phyloP scores from a whole-genome alignment of 1,140 invertebrate species.

The Listronotus oregonensis region DNA sequence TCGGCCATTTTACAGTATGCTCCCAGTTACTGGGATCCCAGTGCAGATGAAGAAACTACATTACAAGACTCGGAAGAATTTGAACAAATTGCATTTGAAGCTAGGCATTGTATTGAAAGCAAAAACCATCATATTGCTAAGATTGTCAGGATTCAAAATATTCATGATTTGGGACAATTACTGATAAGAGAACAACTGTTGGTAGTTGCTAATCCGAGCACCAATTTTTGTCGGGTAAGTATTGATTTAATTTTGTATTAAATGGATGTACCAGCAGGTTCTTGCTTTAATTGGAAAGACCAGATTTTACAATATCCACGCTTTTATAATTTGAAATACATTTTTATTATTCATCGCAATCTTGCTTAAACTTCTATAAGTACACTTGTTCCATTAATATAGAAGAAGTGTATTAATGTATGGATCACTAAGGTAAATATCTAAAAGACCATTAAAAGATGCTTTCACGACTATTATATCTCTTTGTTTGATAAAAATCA shows the following conservation, averaged over 20 bases:
- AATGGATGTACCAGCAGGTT: too few species aligned
- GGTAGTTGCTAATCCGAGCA: not conserved
- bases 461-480: too few species aligned
- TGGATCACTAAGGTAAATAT: too few species aligned
- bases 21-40: slow-evolving; percentile 7
- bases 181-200: slow-evolving; percentile 12
- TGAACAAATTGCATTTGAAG: slow-evolving; percentile 2
- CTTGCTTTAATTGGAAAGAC: too few species aligned
- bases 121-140: not conserved
- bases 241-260: not conserved
- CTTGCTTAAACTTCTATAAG: too few species aligned
- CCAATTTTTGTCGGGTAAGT: slow-evolving; percentile 7
- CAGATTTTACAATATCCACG: too few species aligned
- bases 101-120: not conserved
- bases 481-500: too few species aligned
- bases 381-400: too few species aligned
- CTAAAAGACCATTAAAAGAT: too few species aligned
- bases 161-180: slow-evolving; percentile 12
- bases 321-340: too few species aligned
- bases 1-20: not conserved
- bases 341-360: too few species aligned
- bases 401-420: too few species aligned
- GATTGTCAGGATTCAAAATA: slow-evolving; percentile 11
- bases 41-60: not conserved
- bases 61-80: not conserved